Conservation (phyloP, 1,140 invertebrate species). For the Periplaneta americana region DNA sequence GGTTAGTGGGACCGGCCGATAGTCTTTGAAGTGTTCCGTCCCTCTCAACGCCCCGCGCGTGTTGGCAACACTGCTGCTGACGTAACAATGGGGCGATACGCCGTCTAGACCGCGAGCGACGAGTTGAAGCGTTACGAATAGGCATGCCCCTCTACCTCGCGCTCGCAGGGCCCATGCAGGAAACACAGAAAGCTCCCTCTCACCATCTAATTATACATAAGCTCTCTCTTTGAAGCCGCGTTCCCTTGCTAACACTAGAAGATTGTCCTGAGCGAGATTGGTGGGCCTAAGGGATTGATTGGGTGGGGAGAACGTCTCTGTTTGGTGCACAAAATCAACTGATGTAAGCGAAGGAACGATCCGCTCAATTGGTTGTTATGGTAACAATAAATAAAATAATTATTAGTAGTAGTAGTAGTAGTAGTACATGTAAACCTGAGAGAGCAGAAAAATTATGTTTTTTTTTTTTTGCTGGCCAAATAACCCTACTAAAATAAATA, state of each 20-base stretch:
- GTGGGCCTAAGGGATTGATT: neutral
- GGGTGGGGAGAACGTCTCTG: neutral
- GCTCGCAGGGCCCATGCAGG: neutral
- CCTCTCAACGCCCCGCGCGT: too few relatives aligned
- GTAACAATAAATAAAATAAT: too few relatives aligned
- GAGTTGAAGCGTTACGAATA: neutral
- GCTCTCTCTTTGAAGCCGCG: neutral
- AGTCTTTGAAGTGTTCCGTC: too few relatives aligned
- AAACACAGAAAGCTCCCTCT: neutral
- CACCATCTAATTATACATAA: neutral
- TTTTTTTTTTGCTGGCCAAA: too few relatives aligned
- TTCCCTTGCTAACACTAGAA: neutral
- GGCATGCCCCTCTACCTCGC: neutral
- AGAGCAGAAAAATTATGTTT: too few relatives aligned
- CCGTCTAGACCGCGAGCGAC: neutral
- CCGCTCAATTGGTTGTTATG: too few relatives aligned
- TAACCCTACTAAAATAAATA: too few relatives aligned
- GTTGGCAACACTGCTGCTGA: too few relatives aligned
- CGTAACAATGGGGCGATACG: too few relatives aligned
- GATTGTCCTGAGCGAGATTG: neutral
- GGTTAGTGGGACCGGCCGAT: too few relatives aligned
- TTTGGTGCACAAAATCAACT: neutral
- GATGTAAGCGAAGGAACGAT: neutral
- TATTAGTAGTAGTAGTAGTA: too few relatives aligned
- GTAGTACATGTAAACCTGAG: too few relatives aligned